Conservation (phyloP, 2,888 invertebrate species). For the Caenorhabditis afra region DNA sequence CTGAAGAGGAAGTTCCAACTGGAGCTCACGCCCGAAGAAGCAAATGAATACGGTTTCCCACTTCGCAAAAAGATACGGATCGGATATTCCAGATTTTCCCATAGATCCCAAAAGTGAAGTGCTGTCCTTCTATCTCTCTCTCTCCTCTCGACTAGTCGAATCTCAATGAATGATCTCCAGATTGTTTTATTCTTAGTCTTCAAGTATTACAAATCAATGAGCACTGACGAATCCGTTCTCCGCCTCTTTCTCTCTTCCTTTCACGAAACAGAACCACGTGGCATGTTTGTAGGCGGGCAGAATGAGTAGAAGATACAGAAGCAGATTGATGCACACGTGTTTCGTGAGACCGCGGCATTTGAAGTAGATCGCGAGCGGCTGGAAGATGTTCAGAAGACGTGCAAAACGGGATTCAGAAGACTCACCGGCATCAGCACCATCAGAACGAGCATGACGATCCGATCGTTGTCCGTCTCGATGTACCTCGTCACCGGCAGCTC, state of each 20-base stretch:
- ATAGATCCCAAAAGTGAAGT: too few relatives aligned
- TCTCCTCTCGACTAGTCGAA: too few relatives aligned
- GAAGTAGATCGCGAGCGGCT: slow-evolving; percentile 48
- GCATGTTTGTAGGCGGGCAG: slow-evolving; percentile 53
- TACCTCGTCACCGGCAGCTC: background rate
- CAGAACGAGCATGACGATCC: slow-evolving; percentile 36
- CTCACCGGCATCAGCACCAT: slow-evolving; percentile 43
- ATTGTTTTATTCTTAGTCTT: too few relatives aligned
- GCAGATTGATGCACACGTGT: slow-evolving; percentile 41
- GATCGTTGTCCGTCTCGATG: slow-evolving; percentile 49
- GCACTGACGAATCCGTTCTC: slow-evolving; percentile 38
- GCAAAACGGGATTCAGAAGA: background rate
- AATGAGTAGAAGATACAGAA: slow-evolving; percentile 43
- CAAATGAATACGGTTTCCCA: too few relatives aligned
- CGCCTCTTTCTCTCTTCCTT: slow-evolving; percentile 34
- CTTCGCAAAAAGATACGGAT: too few relatives aligned
- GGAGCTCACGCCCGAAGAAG: background rate
- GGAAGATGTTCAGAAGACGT: slow-evolving; percentile 8
- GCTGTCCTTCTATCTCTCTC: too few relatives aligned
- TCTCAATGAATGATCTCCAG: too few relatives aligned
- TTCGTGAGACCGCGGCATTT: slow-evolving; percentile 49
- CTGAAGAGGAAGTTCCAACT: slow-evolving; percentile 22
- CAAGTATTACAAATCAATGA: background rate
- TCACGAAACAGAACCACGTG: slow-evolving; percentile 51
- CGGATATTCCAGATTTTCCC: too few relatives aligned